Base-by-base conservation (phyloP, 2,113 vertebrate genomes). In the Anguilla rostrata region DNA sequence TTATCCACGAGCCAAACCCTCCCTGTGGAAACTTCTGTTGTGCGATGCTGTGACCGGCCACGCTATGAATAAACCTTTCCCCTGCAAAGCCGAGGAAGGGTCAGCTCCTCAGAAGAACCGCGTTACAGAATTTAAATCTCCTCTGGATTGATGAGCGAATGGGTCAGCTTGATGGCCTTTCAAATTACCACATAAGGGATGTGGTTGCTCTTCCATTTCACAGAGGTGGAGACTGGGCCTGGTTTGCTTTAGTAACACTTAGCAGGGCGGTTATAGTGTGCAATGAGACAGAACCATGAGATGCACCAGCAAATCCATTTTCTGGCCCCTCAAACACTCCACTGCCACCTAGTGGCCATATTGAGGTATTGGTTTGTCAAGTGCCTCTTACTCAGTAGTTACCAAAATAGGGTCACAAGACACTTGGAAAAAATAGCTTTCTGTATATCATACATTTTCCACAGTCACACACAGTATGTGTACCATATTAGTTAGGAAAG, bases 161-260 rank as follows among this genome's bases (percentile, higher is more conserved):
- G 16, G 39, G 80, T 81, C 39, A 81, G 20, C 43, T 81, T 81
- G 39, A 81, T 41, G 80, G 39, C 80, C 41, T 26, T 81, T 41
- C 39, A 16, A 11, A 22, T 81, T 81, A 40, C 39, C 71, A 34
- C 34, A 34, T 34, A 75, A 29, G 71, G 71, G 71, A 75, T 75
- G 71, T 34, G 71, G 71, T 75, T 12, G 71, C 71, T 9, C 71
- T 34, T 34, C 71, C 71, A 29, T 75, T 34, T 22, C 60, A 66
- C 71, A n/a, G 71, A 6, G 71, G 71, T 29, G n/a, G 71, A 75
- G n/a, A 7, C 3, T 46, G 43, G 80, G 80, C 39, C 80, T 81
- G 80, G 39, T 81, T 81, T 43, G 39, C 22, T 81, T 81, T 81
- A 81, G 80, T 81, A 41, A 81, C 80, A 81, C 80, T 81, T 18